A percentile compares a stretch with the other conserved stretches of the same genome.
Conservation (phyloP, 2,113 vertebrate species). For the Trinectes maculatus region DNA sequence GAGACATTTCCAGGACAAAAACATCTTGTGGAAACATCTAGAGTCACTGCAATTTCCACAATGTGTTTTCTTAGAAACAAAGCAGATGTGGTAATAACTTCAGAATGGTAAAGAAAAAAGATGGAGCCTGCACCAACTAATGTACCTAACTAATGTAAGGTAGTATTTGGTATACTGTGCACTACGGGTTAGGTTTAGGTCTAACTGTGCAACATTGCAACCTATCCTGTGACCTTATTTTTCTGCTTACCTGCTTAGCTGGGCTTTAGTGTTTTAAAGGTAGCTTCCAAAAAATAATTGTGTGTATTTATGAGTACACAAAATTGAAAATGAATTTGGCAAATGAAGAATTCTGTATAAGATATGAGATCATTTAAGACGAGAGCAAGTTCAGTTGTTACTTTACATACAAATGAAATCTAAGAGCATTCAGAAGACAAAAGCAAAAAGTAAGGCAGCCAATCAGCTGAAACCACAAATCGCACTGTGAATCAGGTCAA, state of each 20-base stretch:
- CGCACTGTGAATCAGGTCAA: neutral
- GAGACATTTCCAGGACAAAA: neutral
- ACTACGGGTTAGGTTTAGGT: too few species aligned
- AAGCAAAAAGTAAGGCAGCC: neutral
- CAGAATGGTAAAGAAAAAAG: neutral
- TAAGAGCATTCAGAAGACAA: too few species aligned
- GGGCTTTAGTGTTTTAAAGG: neutral
- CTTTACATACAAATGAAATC: too few species aligned
- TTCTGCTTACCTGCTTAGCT: neutral
- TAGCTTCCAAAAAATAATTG: too few species aligned
- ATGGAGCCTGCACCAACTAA: neutral
- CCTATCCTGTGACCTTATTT: neutral
- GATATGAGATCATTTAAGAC: too few species aligned
- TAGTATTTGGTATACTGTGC: too few species aligned
- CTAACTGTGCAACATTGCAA: too few species aligned
- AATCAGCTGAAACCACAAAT: neutral
- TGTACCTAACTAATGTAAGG: too few species aligned
- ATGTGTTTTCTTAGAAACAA: neutral
- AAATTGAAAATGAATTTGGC: neutral
- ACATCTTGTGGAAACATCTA: neutral
- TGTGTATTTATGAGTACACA: too few species aligned
- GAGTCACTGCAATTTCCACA: slow-evolving; percentile 8
- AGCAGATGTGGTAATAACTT: neutral
- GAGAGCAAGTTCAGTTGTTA: too few species aligned
- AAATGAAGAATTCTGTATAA: neutral